Conservation (phyloP, 92 coral and sea anemone species). For the Parazoanthus darwini region DNA sequence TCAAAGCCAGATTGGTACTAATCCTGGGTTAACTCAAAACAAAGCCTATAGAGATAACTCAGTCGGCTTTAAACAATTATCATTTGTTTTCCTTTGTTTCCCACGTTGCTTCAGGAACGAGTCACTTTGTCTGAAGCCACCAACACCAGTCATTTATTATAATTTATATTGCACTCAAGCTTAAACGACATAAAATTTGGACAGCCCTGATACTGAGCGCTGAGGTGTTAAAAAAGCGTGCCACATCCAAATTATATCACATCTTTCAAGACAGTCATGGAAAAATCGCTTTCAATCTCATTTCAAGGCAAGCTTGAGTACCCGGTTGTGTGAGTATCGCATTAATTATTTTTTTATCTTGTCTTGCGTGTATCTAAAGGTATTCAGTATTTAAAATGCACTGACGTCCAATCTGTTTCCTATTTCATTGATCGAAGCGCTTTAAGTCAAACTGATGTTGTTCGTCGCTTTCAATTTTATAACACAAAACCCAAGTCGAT, state of each 20-base stretch:
- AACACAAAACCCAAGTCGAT: not conserved
- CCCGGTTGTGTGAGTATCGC: not conserved
- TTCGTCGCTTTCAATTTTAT: not conserved
- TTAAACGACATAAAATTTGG: too few species aligned
- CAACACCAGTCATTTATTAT: not conserved
- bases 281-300: not conserved
- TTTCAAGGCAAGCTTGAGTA: not conserved
- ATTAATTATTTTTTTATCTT: too few species aligned
- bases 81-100: not conserved
- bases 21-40: too few species aligned
- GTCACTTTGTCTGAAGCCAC: not conserved
- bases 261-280: not conserved
- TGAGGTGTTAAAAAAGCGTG: not conserved
- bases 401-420: not conserved
- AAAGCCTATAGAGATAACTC: too few species aligned
- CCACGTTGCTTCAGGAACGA: not conserved
- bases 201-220: not conserved
- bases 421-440: not conserved
- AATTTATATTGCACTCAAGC: too few species aligned
- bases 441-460: too few species aligned
- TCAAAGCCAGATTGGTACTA: too few species aligned
- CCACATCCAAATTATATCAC: too few species aligned
- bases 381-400: not conserved
- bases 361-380: not conserved
- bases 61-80: too few species aligned